A percentile compares a stretch with the other conserved stretches of the same genome.
phyloP scores from a whole-genome alignment of 35 echinoderm and acorn worm species.

The Anneissia japonica region DNA sequence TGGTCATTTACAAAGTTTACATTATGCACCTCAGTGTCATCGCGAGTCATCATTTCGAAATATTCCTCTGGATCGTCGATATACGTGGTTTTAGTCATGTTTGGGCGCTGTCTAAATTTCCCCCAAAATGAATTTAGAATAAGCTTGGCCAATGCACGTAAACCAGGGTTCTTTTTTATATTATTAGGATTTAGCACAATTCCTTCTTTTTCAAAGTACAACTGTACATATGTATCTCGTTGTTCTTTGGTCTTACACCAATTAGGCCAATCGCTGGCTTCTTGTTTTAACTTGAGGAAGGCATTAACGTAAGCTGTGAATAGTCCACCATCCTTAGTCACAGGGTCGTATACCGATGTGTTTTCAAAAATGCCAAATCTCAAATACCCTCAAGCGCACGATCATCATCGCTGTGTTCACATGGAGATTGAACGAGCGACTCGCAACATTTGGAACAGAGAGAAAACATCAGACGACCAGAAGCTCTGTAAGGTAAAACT shows the following conservation, averaged over 20 bases:
- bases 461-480: too few relatives aligned
- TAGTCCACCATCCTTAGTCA: slow-evolving; percentile 2
- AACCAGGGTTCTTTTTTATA: slow-evolving; percentile 21
- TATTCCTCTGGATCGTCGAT: background rate
- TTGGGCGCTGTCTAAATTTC: slow-evolving; percentile 3
- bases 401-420: slow-evolving; percentile 4
- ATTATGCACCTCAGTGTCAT: background rate
- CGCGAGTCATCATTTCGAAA: background rate
- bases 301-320: slow-evolving; percentile 39
- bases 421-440: background rate
- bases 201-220: slow-evolving; percentile 22
- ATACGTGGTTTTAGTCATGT: slow-evolving; percentile 6
- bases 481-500: background rate
- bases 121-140: slow-evolving; percentile 30
- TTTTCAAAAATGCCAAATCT: slow-evolving; percentile 41
- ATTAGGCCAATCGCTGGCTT: slow-evolving; percentile 19
- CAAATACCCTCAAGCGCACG: background rate
- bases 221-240: slow-evolving; percentile 9
- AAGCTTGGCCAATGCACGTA: slow-evolving; percentile 15
- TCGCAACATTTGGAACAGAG: background rate
- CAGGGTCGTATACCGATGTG: slow-evolving; percentile 1
- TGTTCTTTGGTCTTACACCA: background rate
- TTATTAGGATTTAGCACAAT: slow-evolving; percentile 10
- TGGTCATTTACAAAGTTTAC: slow-evolving; percentile 11
- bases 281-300: slow-evolving; percentile 46